A percentile compares a stretch with the other conserved stretches of the same genome.
Evolutionary conservation across 2,888 invertebrate species (phyloP).

Genomic region (Gasteruption jaculator): DNA sequence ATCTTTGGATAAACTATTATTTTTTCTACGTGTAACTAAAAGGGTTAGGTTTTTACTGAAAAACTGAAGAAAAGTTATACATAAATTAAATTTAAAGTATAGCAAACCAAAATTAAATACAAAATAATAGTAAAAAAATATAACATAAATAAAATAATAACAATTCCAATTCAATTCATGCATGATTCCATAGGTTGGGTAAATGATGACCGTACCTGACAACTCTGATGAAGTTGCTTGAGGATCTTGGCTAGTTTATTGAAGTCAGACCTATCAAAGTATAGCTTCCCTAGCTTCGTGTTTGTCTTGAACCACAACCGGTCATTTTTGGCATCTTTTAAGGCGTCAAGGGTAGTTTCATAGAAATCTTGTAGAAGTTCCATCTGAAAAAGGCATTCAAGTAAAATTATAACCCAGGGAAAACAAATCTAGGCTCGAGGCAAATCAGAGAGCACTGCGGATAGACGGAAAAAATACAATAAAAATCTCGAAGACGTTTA

Average conservation of each 20-base stretch:
- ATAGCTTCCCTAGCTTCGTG: conserved; percentile 96
- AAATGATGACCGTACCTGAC: conserved; percentile 64
- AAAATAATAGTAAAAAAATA: not conserved
- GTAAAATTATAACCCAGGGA: not conserved
- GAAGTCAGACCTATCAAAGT: conserved; percentile 94
- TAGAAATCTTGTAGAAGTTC: conserved; percentile 97
- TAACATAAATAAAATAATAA: not conserved
- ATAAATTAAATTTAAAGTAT: conserved; percentile 2
- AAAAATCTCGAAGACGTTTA: too few species aligned
- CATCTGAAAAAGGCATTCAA: conserved; percentile 65
- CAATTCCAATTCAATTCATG: conserved; percentile 1
- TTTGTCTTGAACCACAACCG: conserved; percentile 99
- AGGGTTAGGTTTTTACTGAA: too few species aligned
- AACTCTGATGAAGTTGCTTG: conserved; percentile 94
- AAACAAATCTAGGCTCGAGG: too few species aligned
- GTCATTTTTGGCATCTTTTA: conserved; percentile 98
- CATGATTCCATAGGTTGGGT: conserved; percentile 5
- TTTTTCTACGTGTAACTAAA: too few species aligned
- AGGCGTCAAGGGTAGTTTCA: conserved; percentile 89
- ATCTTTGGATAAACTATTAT: too few species aligned
- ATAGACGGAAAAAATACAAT: too few species aligned
- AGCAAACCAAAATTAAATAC: conserved; percentile 3
- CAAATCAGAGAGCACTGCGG: too few species aligned
- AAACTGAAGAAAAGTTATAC: too few species aligned
- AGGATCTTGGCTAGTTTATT: conserved; percentile 92